A percentile compares a stretch with the other conserved stretches of the same genome.
Evolutionary conservation across 1,140 invertebrate species (phyloP).

Genomic region (Plutomurus gul): DNA sequence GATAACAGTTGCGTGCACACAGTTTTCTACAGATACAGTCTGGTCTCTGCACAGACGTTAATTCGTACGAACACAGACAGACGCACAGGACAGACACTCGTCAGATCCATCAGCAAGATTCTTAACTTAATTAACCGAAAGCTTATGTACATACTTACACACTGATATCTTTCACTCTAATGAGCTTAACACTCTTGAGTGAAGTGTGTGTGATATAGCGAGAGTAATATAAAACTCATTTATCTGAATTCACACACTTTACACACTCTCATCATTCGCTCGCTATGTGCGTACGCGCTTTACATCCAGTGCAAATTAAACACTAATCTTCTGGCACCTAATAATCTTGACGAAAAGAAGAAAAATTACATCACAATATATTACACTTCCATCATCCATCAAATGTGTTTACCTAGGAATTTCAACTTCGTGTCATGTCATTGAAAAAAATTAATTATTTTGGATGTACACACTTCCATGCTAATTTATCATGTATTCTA

Average conservation of each 20-base stretch:
- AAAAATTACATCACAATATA: neutral
- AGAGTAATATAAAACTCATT: neutral
- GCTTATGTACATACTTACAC: neutral
- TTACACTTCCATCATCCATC: too few relatives aligned
- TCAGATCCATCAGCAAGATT: neutral
- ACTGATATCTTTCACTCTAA: neutral
- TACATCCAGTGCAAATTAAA: neutral
- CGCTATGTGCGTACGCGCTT: neutral
- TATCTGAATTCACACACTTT: neutral
- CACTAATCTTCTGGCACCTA: neutral
- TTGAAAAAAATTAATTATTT: slow-evolving; percentile 22
- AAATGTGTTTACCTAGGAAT: slow-evolving; percentile 1
- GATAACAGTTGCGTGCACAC: neutral
- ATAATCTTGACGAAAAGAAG: neutral
- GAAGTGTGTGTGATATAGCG: neutral
- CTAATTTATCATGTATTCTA: slow-evolving; percentile 11
- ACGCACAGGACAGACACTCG: too few relatives aligned
- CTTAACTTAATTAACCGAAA: slow-evolving; percentile 15
- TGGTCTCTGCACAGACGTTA: too few relatives aligned
- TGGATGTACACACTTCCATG: slow-evolving; percentile 19
- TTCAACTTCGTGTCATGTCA: neutral
- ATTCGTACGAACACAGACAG: too few relatives aligned
- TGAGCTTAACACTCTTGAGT: slow-evolving; percentile 4
- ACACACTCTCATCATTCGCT: too few relatives aligned
- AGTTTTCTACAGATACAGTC: neutral